A percentile compares a stretch with the other conserved stretches of the same genome.
Conservation (phyloP, 1,140 invertebrate genomes). For the Pseudobourletiella spinata region DNA sequence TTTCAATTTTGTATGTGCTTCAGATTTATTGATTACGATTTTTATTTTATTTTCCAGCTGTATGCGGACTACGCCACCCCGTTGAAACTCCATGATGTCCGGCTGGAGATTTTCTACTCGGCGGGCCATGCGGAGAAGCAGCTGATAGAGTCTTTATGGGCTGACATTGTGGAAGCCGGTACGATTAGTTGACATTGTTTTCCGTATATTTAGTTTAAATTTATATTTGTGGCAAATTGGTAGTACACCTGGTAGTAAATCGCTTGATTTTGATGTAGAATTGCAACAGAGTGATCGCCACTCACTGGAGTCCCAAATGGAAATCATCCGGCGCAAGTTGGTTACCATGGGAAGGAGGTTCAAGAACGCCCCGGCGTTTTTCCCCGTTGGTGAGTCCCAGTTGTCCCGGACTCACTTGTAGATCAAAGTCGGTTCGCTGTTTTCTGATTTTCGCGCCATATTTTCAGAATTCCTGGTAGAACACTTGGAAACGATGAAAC, state of each 20-base stretch:
- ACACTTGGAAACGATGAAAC: conserved; percentile 33
- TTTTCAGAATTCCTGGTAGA: conserved; percentile 33
- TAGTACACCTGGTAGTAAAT: neutral
- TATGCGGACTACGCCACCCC: conserved; percentile 50
- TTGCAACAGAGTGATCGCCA: conserved; percentile 18
- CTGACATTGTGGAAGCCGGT: conserved; percentile 50
- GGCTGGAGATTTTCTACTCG: conserved; percentile 49
- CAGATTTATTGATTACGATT: no score
- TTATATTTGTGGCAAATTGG: neutral
- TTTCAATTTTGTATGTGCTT: no score
- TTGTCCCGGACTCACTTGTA: no score
- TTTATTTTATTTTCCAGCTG: conserved; percentile 58
- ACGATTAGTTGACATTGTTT: no score
- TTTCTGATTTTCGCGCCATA: neutral
- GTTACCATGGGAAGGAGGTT: conserved; percentile 44
- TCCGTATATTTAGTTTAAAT: no score
- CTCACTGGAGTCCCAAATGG: conserved; percentile 36
- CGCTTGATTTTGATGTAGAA: conserved; percentile 21
- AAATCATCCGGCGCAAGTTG: conserved; percentile 43
- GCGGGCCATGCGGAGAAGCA: conserved; percentile 46
- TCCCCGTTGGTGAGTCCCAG: conserved; percentile 44
- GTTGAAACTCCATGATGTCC: conserved; percentile 47
- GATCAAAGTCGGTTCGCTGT: neutral
- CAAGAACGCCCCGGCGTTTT: conserved; percentile 45
- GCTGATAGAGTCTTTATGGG: conserved; percentile 48